These are phyloP conservation scores for Enteromius radiatus DNA, from an alignment of 2,797 vertebrate genomes.

Conservation along the genomic window DNA sequence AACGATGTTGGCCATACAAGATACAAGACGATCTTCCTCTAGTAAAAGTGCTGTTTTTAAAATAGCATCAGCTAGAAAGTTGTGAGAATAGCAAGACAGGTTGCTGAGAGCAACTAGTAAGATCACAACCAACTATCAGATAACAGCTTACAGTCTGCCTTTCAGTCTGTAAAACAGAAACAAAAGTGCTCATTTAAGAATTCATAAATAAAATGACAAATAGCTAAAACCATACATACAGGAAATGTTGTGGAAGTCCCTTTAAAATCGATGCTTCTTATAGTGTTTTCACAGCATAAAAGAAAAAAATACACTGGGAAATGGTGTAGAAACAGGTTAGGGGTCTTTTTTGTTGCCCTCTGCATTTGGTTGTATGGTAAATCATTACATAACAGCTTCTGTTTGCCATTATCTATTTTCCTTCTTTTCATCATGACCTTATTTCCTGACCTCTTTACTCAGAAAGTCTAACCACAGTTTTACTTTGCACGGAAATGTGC, in stretches of 20 bases:
- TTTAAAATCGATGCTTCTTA: neutral
- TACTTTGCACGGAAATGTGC: neutral
- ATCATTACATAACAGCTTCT: neutral
- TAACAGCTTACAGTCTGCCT: neutral
- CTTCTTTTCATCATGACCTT: neutral
- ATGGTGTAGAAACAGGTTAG: neutral
- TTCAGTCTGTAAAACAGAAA: neutral
- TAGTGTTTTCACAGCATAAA: neutral
- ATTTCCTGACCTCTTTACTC: neutral
- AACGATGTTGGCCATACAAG: neutral
- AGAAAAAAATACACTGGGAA: neutral
- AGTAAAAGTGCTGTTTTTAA: neutral
- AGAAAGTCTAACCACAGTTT: neutral
- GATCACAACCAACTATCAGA: neutral
- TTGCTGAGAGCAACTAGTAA: neutral
- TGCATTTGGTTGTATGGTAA: neutral
- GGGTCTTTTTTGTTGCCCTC: neutral
- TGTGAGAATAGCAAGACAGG: neutral
- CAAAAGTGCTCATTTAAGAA: neutral
- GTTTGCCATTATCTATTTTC: no score
- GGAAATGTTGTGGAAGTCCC: neutral
- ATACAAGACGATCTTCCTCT: neutral
- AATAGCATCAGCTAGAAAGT: neutral
- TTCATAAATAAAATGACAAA: neutral
- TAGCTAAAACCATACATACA: neutral